Evolutionary conservation across 2,888 invertebrate genomes (phyloP).

Genomic region (Pammene fasciana): DNA sequence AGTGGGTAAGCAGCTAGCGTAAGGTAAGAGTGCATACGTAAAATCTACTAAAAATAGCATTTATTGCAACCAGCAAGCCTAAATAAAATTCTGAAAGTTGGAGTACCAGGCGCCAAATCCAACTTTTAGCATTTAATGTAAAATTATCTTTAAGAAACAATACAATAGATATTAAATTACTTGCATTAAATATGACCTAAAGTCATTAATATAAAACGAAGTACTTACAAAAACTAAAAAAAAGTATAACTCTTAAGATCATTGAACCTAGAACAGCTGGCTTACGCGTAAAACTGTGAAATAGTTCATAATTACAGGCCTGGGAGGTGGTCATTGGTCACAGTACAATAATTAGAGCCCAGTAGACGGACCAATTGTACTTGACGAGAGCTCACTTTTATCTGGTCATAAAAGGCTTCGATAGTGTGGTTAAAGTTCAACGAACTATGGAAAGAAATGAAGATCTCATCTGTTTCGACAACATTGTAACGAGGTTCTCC

Average conservation of each 20-base stretch:
- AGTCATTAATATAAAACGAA: too few species aligned
- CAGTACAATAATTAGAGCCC: conserved; percentile 24
- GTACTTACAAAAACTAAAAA: background rate
- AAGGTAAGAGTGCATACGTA: too few species aligned
- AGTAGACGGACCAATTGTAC: background rate
- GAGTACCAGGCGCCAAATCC: too few species aligned
- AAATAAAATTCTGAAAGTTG: too few species aligned
- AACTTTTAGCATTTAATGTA: too few species aligned
- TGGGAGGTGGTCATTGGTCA: conserved; percentile 26
- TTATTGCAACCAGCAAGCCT: too few species aligned
- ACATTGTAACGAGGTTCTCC: conserved; percentile 27
- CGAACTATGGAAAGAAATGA: conserved; percentile 37
- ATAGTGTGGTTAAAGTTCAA: conserved; percentile 28
- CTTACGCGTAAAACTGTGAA: conserved; percentile 40
- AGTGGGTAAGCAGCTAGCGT: too few species aligned
- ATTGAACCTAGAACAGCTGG: conserved; percentile 23
- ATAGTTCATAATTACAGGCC: conserved; percentile 35
- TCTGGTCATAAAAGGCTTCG: conserved; percentile 18
- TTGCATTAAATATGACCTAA: too few species aligned
- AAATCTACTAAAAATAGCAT: too few species aligned
- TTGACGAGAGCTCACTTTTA: conserved; percentile 3
- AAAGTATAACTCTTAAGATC: background rate
- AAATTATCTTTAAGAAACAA: too few species aligned
- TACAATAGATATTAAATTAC: too few species aligned
- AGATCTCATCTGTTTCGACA: conserved; percentile 39